A percentile compares a stretch with the other conserved stretches of the same genome.
Conservation (phyloP, 2,888 invertebrate species). For the Melanostoma mellinum region DNA sequence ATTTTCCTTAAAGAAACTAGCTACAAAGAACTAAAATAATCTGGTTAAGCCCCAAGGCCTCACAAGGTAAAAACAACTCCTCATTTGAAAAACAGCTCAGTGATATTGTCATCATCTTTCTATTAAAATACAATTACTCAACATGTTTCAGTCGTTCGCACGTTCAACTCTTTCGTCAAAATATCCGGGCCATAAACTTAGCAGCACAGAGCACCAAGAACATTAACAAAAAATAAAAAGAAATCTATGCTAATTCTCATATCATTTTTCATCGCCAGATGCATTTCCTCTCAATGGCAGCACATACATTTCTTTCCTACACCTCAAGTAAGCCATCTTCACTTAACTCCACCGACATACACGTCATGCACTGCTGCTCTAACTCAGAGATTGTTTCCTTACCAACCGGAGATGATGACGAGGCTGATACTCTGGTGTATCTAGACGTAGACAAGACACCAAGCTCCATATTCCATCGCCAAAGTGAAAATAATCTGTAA, state of each 20-base stretch:
- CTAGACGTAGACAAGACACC: conserved; percentile 17
- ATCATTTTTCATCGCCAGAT: conserved; percentile 72
- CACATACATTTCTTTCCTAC: conserved; percentile 34
- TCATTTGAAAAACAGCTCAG: no score
- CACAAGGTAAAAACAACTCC: no score
- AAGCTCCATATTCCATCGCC: conserved; percentile 12
- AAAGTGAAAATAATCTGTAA: conserved; percentile 66
- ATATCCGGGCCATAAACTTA: not conserved
- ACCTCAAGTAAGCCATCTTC: conserved; percentile 69
- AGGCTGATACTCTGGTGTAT: conserved; percentile 17
- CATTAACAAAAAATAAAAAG: conserved; percentile 2
- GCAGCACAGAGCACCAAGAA: not conserved
- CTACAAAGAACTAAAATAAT: no score
- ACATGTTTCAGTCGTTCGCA: conserved; percentile 43
- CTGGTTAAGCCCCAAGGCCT: no score
- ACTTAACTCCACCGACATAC: conserved; percentile 54
- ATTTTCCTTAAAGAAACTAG: no score
- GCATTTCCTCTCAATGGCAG: conserved; percentile 61
- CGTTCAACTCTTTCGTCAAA: conserved; percentile 43
- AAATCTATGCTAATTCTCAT: conserved; percentile 64
- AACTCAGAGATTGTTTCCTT: conserved; percentile 35
- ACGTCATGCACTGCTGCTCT: conserved; percentile 59
- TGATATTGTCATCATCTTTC: conserved; percentile 57
- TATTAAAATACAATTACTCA: conserved; percentile 72
- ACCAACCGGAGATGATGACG: conserved; percentile 10